Percentiles rank a stretch among this genome's conserved stretches.
phyloP scores from a whole-genome alignment of 2,888 invertebrate species.

The Cheilosia scutellata region DNA sequence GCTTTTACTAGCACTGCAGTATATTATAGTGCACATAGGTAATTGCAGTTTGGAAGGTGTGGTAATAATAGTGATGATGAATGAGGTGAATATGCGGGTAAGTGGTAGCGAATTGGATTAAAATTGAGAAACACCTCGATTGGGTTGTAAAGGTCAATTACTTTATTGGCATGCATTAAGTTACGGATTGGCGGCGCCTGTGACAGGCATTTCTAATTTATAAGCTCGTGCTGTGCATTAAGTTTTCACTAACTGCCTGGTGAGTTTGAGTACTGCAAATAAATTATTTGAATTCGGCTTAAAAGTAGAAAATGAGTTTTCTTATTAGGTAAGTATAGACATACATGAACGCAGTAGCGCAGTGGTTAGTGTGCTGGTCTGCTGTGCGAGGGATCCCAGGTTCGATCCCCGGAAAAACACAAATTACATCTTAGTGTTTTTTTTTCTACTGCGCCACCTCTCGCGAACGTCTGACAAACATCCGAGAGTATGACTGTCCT shows the following conservation, averaged over 20 bases:
- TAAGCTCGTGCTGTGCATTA: neutral
- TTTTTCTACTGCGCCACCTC: too few relatives aligned
- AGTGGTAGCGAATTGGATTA: slow-evolving; percentile 68
- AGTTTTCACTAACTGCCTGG: neutral
- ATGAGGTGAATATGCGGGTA: slow-evolving; percentile 50
- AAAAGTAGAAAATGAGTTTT: too few relatives aligned
- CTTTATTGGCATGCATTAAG: slow-evolving; percentile 37
- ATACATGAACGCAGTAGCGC: too few relatives aligned
- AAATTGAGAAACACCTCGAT: slow-evolving; percentile 56
- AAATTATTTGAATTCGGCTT: neutral
- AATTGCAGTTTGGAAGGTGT: slow-evolving; percentile 56
- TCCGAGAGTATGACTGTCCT: too few relatives aligned
- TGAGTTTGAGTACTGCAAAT: too few relatives aligned
- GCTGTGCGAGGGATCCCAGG: too few relatives aligned
- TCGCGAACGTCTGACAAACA: too few relatives aligned
- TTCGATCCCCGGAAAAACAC: too few relatives aligned
- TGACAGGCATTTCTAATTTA: neutral
- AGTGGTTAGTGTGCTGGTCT: too few relatives aligned
- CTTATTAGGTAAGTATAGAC: too few relatives aligned
- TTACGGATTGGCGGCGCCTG: slow-evolving; percentile 1
- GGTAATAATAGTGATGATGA: slow-evolving; percentile 64
- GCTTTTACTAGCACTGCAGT: slow-evolving; percentile 35
- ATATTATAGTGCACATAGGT: neutral
- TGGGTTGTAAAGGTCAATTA: slow-evolving; percentile 64
- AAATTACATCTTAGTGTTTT: too few relatives aligned